phyloP scores from a whole-genome alignment of 64 coral and sea anemone genomes.

The Hydrozoanthus tunicans region DNA sequence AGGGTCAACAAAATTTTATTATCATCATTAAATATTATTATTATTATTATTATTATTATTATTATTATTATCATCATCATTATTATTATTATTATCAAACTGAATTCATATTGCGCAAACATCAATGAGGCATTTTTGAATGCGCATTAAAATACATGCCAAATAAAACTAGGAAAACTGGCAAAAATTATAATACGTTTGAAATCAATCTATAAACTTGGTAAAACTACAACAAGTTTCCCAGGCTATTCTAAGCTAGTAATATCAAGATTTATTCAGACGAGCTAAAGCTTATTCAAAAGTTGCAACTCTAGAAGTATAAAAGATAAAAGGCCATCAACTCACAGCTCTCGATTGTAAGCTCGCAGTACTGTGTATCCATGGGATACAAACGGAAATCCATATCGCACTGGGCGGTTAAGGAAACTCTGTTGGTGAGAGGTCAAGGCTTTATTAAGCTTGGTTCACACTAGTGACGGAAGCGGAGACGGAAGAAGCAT shows the following conservation, averaged over 20 bases:
- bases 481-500: too few species aligned
- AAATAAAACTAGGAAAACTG: too few species aligned
- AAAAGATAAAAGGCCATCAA: neutral
- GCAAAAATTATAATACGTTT: neutral
- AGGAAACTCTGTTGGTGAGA: conserved; percentile 60
- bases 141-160: neutral
- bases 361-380: conserved; percentile 89
- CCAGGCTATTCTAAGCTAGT: neutral
- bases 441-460: too few species aligned
- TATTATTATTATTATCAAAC: neutral
- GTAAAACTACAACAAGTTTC: neutral
- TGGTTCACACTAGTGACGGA: neutral
- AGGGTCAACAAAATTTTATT: neutral
- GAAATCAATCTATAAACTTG: neutral
- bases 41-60: too few species aligned
- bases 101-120: too few species aligned
- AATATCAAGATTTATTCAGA: neutral
- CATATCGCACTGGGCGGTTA: conserved; percentile 89
- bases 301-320: neutral
- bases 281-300: neutral
- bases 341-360: conserved; percentile 93
- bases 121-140: neutral
- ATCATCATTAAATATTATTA: neutral
- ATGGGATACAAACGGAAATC: conserved; percentile 87
- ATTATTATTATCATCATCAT: neutral